Evolutionary conservation across 2,797 vertebrate species (phyloP).

Genomic region (Choloepus didactylus): DNA sequence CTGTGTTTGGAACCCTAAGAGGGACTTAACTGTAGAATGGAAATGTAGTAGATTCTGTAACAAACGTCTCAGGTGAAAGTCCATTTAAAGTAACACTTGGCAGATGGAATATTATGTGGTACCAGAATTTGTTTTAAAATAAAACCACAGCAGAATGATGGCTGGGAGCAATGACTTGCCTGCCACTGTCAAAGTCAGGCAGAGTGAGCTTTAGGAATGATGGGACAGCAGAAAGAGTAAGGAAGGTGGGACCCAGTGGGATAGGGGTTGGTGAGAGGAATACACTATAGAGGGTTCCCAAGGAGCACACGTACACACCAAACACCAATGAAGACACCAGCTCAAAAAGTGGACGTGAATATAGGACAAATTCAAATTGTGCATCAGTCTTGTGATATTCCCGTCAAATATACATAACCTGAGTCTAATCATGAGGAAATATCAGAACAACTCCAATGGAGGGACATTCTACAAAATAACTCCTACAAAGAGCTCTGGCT

Average conservation of each 20-base stretch:
- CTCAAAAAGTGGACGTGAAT: too few species aligned
- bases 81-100: neutral
- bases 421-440: too few species aligned
- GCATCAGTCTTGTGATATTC: too few species aligned
- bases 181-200: neutral
- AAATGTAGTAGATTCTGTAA: neutral
- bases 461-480: neutral
- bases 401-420: too few species aligned
- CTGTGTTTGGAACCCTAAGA: neutral
- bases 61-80: neutral
- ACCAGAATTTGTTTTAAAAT: neutral
- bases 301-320: neutral
- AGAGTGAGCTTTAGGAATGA: neutral
- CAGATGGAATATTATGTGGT: neutral
- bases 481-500: neutral
- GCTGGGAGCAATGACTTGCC: neutral
- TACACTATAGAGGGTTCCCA: fast-evolving
- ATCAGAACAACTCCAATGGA: too few species aligned
- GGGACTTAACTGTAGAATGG: neutral
- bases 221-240: neutral
- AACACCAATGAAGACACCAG: neutral
- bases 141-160: neutral
- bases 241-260: neutral
- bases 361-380: too few species aligned
- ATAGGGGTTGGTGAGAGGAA: neutral